A percentile compares a stretch with the other conserved stretches of the same genome.
Evolutionary conservation across 1,140 invertebrate species (phyloP).

Genomic region (Alviniconcha marisindica): DNA sequence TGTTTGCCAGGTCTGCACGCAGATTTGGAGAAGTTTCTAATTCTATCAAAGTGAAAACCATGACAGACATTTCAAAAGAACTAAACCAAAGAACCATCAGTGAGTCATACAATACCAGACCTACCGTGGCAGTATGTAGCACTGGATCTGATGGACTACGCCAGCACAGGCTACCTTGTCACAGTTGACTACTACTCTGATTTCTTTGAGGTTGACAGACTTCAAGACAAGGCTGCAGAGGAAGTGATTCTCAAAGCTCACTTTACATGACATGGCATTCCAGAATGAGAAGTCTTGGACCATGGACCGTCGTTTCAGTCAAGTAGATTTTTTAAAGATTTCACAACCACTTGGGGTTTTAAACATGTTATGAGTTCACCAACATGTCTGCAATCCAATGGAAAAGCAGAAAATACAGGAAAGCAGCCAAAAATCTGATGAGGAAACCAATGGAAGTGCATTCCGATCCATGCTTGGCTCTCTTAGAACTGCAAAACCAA

Average conservation of each 20-base stretch:
- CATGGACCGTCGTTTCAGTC: conserved; percentile 54
- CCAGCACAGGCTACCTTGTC: conserved; percentile 47
- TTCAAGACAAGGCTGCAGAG: conserved; percentile 35
- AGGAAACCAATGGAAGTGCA: too few relatives aligned
- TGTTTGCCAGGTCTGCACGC: too few relatives aligned
- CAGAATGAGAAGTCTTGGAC: conserved; percentile 43
- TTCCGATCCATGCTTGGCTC: too few relatives aligned
- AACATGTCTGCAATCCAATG: conserved; percentile 46
- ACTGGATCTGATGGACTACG: conserved; percentile 49
- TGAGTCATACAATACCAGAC: too few relatives aligned
- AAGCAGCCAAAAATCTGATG: conserved; percentile 52
- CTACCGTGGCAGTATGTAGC: conserved; percentile 33
- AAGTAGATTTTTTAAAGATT: conserved; percentile 45
- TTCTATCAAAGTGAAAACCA: too few relatives aligned
- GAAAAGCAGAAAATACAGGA: conserved; percentile 54
- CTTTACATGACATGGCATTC: conserved; percentile 52
- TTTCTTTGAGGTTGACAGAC: conserved; percentile 48
- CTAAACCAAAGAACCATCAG: too few relatives aligned
- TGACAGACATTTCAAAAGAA: too few relatives aligned
- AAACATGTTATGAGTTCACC: conserved; percentile 50
- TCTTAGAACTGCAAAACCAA: too few relatives aligned
- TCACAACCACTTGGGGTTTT: conserved; percentile 49
- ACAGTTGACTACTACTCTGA: conserved; percentile 52
- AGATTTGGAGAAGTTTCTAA: too few relatives aligned
- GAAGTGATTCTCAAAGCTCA: conserved; percentile 43